Base-by-base conservation (phyloP, 53 echinoderm and acorn worm species). In the Zoroaster sp. region DNA sequence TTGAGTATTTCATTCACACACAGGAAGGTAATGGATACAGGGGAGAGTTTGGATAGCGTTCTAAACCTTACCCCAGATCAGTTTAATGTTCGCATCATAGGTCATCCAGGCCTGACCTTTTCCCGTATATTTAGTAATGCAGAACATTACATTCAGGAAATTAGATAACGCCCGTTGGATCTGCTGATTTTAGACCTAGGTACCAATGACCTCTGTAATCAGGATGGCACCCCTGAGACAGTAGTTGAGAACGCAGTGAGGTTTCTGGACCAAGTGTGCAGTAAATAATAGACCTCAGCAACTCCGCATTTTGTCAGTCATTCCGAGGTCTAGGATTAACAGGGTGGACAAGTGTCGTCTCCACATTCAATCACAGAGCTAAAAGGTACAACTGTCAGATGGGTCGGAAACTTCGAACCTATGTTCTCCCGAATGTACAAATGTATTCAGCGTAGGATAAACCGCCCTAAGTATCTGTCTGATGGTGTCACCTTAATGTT, bases 101-200 rank as follows among this genome's bases (percentile, higher is more conserved):
- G 75, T 13, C 75, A 74, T 43, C 75, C 75, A 39, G 75, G 75
- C 6, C 21, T 74, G 41, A 42, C 75, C 14, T 74, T 41, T 42
- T 18, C 15, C 36, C 15, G 75, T 18, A 40, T 74, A 2, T 74
- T 74, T 42, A 44, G 44, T 44, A 45, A 25, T 25, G 7, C 45
- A 7, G 43, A 40, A 17, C 75, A 74, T 25, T 74, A 74, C 8
- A 41, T 74, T 20, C 20, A 20, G 20, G 8, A 43, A 30, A 40
- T 41, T 20, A 23, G 2, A 10, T 20, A 18, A 25, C 23, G 6
- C 42, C 40, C 21, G 28, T 41, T 10, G 9, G 41, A 41, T 39
- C 40, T 41, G 40, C 23, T 74, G 75, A 41, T 74, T 23, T 18
- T 25, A 35, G 75, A 74, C 23, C 40, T 74, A 43, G 75, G 75